Evolutionary conservation across 2,797 vertebrate genomes (phyloP).

Genomic region (Sylvia borin): DNA sequence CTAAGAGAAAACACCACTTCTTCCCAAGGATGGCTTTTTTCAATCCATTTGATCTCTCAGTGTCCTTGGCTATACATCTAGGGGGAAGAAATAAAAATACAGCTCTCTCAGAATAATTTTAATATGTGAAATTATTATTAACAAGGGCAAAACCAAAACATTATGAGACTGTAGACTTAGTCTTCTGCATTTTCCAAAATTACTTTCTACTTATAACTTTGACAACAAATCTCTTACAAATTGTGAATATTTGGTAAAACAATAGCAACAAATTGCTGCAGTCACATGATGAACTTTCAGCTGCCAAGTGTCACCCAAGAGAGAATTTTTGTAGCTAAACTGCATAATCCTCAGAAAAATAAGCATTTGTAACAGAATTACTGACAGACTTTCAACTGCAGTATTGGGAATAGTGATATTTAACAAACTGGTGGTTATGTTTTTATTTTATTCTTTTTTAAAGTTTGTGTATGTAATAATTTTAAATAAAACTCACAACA

Average conservation of each 20-base stretch:
- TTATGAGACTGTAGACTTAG: not conserved
- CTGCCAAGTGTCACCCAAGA: not conserved
- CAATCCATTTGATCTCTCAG: not conserved
- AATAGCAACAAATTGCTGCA: not conserved
- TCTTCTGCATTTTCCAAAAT: not conserved
- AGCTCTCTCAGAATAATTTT: not conserved
- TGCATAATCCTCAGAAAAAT: slow-evolving; percentile 13
- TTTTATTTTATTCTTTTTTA: slow-evolving; percentile 3
- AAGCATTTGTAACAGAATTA: slow-evolving; percentile 42
- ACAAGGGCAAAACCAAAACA: not conserved
- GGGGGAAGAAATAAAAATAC: not conserved
- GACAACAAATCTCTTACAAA: not conserved
- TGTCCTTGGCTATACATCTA: not conserved
- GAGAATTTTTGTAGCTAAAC: slow-evolving; percentile 8
- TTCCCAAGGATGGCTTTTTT: not conserved
- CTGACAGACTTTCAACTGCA: slow-evolving; percentile 30
- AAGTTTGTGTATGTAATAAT: not conserved
- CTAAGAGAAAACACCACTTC: not conserved
- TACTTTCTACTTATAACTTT: not conserved
- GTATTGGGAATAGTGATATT: not conserved
- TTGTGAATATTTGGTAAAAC: slow-evolving; percentile 24
- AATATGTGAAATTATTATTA: not conserved
- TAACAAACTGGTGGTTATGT: not conserved
- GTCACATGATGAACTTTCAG: not conserved
- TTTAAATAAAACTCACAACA: not conserved